Base-by-base conservation (phyloP, 2,888 invertebrate species). In the Charanyca ferruginea region DNA sequence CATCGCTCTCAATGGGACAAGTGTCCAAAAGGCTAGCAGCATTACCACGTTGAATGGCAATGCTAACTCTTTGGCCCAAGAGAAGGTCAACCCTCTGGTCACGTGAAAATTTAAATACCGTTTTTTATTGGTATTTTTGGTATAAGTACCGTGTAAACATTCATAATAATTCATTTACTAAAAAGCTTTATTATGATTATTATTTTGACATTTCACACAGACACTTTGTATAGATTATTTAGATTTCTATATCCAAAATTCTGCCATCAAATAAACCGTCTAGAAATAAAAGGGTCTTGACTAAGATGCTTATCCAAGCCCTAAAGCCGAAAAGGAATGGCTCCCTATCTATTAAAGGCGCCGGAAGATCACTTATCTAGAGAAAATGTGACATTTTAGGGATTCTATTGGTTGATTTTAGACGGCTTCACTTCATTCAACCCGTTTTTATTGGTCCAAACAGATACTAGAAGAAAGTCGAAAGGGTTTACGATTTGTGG, bases 281-380 rank as follows among this genome's bases (percentile, higher is more conserved):
- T 51, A 58, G 20, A n/a, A 66, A 74, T 55, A 66, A 65, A 70
- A 61, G 45, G 58, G 53, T 66, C 41, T 35, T 45, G 20, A n/a
- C 51, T 35, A 35, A 47, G 70, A 61, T 75, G n/a, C 28, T 66
- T 57, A 75, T 64, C 70, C 2, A 23, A 48, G 32, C 44, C 41
- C 53, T 63, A 49, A 71, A 44, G 47, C 60, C 49, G 42, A 47
- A 70, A 61, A 45, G 48, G 41, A 54, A 77, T 48, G 32, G 60
- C 51, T 45, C 42, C 23, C 49, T 54, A 66, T 82, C 72, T 66
- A 66, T 80, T 63, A 58, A 71, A 61, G 57, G 18, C 38, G 48
- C n/a, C 47, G 3, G 65, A 57, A 53, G 57, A 72, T 61, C 52
- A 48, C 25, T 68, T 82, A 80, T 79, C 67, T 57, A 6, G 23